Evolutionary conservation across 2,113 vertebrate genomes (phyloP), one percentile per base, ranked within the genome.

Genomic region (Albula glossodonta): DNA sequence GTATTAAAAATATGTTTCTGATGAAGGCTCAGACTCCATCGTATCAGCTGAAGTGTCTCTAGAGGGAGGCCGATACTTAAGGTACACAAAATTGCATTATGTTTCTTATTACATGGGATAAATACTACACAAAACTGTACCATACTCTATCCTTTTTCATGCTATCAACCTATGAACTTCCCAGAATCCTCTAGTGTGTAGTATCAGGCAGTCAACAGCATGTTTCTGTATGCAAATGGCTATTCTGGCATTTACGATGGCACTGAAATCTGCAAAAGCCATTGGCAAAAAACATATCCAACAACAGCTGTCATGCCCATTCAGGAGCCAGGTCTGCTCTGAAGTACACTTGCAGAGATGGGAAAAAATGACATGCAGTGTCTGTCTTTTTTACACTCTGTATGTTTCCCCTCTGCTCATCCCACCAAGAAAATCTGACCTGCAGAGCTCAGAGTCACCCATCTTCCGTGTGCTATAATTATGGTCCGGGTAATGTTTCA

Each of bases 381-480:
- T 74, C 78, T 48, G 11, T 79, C 41, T 79, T 15, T 5, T 81
- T n/a, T 83, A 60, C 22, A 78, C 82, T 81, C 63, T 82, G 49
- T 57, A 12, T 0, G 8, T 51, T 82, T 91, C 82, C 78, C 81
- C 78, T 87, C 77, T 84, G 88, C 70, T 87, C 85, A 88, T 86
- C 87, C 78, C 79, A 60, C 92, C 87, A 87, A 89, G 86, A 57
- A 86, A 87, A 41, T 41, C 86, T 88, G 88, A 92, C 87, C 89
- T 80, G 51, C 86, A 85, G 84, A 87, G 87, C 90, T 91, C 82
- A 86, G 92, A 91, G 84, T 85, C 77, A 49, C 86, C 85, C 78
- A 79, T 88, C 84, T 86, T 87, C 85, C 86, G 81, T 87, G 86
- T 87, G 78, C 90, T 93, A 87, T 94, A 93, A 94, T 94, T 93